Percentiles rank a stretch among this genome's conserved stretches.
Conservation (phyloP, 2,888 invertebrate genomes). For the Polymixis flavicincta region DNA sequence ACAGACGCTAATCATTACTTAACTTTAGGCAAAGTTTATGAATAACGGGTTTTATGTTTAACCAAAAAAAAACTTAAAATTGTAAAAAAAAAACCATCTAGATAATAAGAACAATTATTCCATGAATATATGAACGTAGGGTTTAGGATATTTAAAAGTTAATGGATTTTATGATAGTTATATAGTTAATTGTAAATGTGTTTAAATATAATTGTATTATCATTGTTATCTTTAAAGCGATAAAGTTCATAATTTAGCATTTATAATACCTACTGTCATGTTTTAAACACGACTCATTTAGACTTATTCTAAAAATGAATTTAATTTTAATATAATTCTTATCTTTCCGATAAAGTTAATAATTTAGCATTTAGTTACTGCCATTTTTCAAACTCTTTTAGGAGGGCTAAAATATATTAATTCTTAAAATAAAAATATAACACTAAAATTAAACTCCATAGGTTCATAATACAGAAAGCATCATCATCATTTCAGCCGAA, state of each 20-base stretch:
- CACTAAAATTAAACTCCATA: no score
- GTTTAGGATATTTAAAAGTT: neutral
- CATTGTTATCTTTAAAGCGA: neutral
- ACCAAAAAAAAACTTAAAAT: no score
- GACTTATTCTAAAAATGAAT: no score
- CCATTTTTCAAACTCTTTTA: neutral
- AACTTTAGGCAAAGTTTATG: no score
- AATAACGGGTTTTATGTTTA: fast-evolving
- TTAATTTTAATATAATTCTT: no score
- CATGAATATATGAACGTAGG: neutral
- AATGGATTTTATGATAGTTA: neutral
- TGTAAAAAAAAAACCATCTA: neutral
- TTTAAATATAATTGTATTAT: constrained; percentile 4
- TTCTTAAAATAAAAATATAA: neutral
- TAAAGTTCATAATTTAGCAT: neutral
- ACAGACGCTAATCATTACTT: no score
- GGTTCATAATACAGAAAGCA: no score
- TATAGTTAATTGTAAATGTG: neutral
- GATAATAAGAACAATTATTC: neutral
- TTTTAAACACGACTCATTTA: no score
- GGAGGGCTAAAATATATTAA: neutral
- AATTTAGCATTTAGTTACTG: no score
- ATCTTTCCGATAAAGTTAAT: no score
- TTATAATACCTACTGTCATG: neutral
- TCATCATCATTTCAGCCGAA: no score